Evolutionary conservation across 2,113 vertebrate species (phyloP), one percentile per base, ranked within the genome.

Genomic region (Otis tarda): DNA sequence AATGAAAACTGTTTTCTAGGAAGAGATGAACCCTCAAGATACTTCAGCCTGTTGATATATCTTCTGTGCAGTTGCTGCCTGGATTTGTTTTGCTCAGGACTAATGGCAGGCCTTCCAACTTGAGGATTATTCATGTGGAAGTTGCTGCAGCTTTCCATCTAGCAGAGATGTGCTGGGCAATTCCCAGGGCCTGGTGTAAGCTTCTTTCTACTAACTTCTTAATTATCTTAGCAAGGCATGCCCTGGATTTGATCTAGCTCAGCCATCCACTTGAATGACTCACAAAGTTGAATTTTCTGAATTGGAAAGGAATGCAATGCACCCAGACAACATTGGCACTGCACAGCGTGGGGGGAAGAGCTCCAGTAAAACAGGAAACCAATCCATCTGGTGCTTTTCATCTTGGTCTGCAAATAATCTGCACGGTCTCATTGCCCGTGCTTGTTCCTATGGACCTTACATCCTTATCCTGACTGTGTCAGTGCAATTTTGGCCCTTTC

Each of bases 281-380:
- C 89, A 91, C 60, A 53, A 47, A 93, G 55, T 17, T 53, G 59
- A 78, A 57, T 80, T 90, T 90, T 39, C 39, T 90, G 81, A 86
- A 90, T 49, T 87, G 64, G 57, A 90, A 93, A 74, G 76, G 90
- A 97, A 95, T 81, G 83, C 28, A 33, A 97, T 80, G 67, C 93
- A 94, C 69, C 87, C 94, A 96, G 86, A 94, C 3, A 1, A 74
- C 60, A 86, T 16, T 92, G 81, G 83, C 79, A 86, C 45, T 35
- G 63, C 28, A 11, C 41, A 83, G 57, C 4, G 6, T 76, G 43
- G n/a, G 53, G 50, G 60, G 24, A 92, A 92, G 16, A 86, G 81
- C 53, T 89, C 61, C 74, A 87, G 4, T 33, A 55, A 1, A 1
- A 50, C 86, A 90, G 89, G 92, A 92, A 96, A 81, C 81, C 43